Evolutionary conservation across 2,797 vertebrate genomes (phyloP), one percentile per base, ranked within the genome.

Genomic region (Phataginus tricuspis): DNA sequence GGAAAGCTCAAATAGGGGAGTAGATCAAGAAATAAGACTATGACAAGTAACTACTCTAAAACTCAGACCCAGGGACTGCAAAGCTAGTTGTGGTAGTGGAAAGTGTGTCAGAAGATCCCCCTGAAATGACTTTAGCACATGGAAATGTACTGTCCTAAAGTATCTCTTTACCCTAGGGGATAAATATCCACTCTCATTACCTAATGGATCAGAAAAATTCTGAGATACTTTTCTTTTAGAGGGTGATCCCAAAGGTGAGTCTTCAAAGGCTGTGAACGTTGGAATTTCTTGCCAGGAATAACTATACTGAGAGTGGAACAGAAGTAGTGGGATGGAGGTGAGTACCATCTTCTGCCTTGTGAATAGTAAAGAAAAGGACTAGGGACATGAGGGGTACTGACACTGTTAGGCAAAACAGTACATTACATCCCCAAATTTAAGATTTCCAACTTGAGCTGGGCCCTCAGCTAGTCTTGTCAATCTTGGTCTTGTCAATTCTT

Each of bases 1-100:
- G 5, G 49, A 1, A 3, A 66, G 10, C 74, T 66, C 27, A 69
- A 39, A 37, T 11, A 92, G 19, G 49, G 61, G 51, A 82, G 12
- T 0, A 63, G n/a, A 31, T 88, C 37, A 88, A 82, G 31, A 89
- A 90, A 77, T 25, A 95, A 31, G 53, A 94, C 34, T 75, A 37
- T 66, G 23, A 89, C 75, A 92, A 37, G 18, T 6, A 96, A 93
- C 12, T 86, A 61, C 91, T 79, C 69, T 79, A 86, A 94, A 93
- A 90, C 63, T 90, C 42, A 90, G 74, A 91, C n/a, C 51, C 27
- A 96, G 23, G 34, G 6, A 80, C n/a, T 75, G 4, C 34, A 84
- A 86, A 95, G 49, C 51, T 83, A 88, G 53, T 71, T 90, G 34
- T 89, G 15, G 15, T 64, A 12, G 64, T 45, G 18, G 6, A 92